Percentiles rank a stretch among this genome's conserved stretches.
Conservation (phyloP, 2,888 invertebrate genomes). For the Oxyscelio sp. region DNA sequence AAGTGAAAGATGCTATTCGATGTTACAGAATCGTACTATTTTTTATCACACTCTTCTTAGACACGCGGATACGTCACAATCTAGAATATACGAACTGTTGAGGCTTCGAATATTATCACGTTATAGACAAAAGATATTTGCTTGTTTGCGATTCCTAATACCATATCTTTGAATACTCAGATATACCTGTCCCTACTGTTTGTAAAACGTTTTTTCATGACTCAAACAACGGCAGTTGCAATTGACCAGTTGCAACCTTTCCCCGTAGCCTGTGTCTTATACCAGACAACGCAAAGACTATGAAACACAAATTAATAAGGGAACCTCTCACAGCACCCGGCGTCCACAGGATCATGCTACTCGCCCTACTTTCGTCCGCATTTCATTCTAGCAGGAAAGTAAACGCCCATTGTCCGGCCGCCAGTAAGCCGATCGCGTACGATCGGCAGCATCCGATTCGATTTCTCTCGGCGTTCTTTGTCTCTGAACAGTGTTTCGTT, state of each 20-base stretch:
- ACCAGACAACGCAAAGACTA: slow-evolving; percentile 13
- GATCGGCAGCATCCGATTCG: not conserved
- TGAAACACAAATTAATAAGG: not conserved
- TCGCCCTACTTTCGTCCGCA: not conserved
- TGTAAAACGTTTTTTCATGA: slow-evolving; percentile 33
- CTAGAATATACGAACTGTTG: slow-evolving; percentile 60
- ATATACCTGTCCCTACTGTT: slow-evolving; percentile 43
- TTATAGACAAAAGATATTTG: slow-evolving; percentile 48
- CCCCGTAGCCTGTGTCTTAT: slow-evolving; percentile 28
- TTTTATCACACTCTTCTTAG: slow-evolving; percentile 72
- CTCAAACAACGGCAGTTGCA: not conserved
- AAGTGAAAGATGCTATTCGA: slow-evolving; percentile 60
- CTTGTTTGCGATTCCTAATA: slow-evolving; percentile 56
- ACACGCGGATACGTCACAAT: slow-evolving; percentile 53
- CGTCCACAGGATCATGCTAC: not conserved
- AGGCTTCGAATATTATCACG: slow-evolving; percentile 68
- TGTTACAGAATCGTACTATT: slow-evolving; percentile 72
- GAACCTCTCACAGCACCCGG: not conserved
- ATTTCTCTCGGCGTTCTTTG: not conserved
- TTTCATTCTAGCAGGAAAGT: not conserved
- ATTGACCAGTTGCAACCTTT: slow-evolving; percentile 18
- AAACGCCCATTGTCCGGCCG: not conserved
- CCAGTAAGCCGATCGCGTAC: not conserved
- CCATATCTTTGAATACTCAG: slow-evolving; percentile 57
- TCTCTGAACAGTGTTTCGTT: not conserved